A percentile compares a stretch with the other conserved stretches of the same genome.
These are phyloP conservation scores for Gadus macrocephalus DNA, from an alignment of 2,113 vertebrate genomes.

Conservation along the genomic window DNA sequence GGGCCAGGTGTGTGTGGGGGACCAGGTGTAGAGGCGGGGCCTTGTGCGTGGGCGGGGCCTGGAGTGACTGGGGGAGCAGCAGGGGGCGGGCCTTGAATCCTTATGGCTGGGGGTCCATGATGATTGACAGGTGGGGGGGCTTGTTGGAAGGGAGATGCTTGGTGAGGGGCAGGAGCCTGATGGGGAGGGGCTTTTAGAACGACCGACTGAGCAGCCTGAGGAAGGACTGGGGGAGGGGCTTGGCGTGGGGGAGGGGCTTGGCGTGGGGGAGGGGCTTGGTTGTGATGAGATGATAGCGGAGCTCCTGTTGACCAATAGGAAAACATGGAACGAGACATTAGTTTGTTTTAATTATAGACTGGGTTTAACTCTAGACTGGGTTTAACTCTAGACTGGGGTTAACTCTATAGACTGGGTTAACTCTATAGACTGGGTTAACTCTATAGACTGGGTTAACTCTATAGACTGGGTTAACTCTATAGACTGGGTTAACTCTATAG, in stretches of 20 bases:
- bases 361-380: too few species aligned
- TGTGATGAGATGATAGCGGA: too few species aligned
- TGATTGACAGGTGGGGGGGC: conserved; percentile 2
- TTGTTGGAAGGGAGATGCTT: not conserved
- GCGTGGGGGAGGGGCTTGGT: too few species aligned
- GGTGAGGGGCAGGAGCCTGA: not conserved
- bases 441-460: too few species aligned
- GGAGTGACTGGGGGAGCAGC: not conserved
- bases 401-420: too few species aligned
- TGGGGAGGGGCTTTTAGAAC: conserved; percentile 22
- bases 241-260: not conserved
- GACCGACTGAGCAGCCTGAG: conserved; percentile 7
- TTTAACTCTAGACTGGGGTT: too few species aligned
- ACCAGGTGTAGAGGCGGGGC: not conserved
- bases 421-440: too few species aligned
- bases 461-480: too few species aligned
- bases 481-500: too few species aligned
- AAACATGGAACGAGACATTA: too few species aligned
- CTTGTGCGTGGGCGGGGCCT: not conserved
- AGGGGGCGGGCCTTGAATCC: conserved; percentile 44
- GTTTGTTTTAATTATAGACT: too few species aligned
- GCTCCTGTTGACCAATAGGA: too few species aligned
- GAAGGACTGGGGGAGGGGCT: conserved; percentile 2
- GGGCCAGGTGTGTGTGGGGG: not conserved
- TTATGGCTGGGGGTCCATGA: conserved; percentile 30